Percentiles rank a stretch among this genome's conserved stretches.
These are phyloP conservation scores for Parapsyche elsis DNA, from an alignment of 1,140 invertebrate genomes.

Conservation along the genomic window DNA sequence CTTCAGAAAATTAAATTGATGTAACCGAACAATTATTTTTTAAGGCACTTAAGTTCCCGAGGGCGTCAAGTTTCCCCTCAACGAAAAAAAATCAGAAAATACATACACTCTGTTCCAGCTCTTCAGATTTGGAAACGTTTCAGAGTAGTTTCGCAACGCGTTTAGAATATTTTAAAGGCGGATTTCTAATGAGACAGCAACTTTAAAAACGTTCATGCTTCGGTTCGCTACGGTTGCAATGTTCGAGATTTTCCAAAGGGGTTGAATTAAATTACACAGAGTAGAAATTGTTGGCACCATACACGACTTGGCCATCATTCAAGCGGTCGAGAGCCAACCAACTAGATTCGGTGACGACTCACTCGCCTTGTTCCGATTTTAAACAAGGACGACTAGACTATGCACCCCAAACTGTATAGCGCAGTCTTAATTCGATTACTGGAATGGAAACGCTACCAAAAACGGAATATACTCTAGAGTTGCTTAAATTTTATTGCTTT, in stretches of 20 bases:
- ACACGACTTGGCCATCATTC: constrained; percentile 14
- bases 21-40: too few species aligned
- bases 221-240: constrained; percentile 15
- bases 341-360: background rate
- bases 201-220: background rate
- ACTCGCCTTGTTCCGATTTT: background rate
- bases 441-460: too few species aligned
- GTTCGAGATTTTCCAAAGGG: background rate
- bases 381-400: too few species aligned
- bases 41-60: too few species aligned
- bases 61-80: too few species aligned
- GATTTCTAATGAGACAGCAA: constrained; percentile 8
- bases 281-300: constrained; percentile 6
- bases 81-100: too few species aligned
- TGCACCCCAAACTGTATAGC: too few species aligned
- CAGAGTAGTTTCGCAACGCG: background rate
- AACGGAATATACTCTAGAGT: too few species aligned
- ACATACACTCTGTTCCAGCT: background rate
- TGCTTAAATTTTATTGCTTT: too few species aligned
- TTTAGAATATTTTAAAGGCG: background rate
- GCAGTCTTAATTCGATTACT: too few species aligned
- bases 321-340: background rate
- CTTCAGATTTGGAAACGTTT: background rate
- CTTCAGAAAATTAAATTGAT: too few species aligned
- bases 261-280: constrained; percentile 13